Conservation (phyloP, 2,113 vertebrate genomes). For the Boulengeromyrus knoepffleri region DNA sequence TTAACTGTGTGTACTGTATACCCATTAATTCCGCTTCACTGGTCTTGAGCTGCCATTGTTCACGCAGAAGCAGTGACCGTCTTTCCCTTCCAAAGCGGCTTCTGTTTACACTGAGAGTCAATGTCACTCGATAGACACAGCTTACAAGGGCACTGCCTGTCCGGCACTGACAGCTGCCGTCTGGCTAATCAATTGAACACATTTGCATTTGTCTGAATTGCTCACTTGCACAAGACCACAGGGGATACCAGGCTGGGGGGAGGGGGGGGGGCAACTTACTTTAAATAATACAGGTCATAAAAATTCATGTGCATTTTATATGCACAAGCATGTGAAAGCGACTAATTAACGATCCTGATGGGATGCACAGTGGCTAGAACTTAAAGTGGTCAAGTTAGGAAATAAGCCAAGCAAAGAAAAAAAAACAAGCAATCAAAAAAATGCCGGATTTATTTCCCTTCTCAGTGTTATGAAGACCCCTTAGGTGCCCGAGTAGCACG, state of each 20-base stretch:
- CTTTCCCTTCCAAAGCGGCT: not conserved
- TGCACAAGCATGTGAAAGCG: not conserved
- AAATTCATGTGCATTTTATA: not conserved
- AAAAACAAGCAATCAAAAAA: not conserved
- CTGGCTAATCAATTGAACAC: not conserved
- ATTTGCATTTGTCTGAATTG: not conserved
- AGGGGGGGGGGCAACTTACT: not conserved
- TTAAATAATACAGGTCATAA: not conserved
- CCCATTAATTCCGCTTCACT: not conserved
- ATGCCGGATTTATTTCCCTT: not conserved
- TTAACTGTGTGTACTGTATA: not conserved
- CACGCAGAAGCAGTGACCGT: not conserved
- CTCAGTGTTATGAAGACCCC: not conserved
- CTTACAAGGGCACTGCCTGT: not conserved
- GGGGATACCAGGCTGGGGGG: not conserved
- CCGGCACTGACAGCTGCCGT: not conserved
- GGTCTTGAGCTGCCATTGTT: not conserved
- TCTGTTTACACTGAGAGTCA: not conserved
- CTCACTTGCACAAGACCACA: not conserved
- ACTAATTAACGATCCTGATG: not conserved
- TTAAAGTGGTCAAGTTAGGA: not conserved
- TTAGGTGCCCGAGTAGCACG: not conserved
- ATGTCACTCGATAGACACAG: not conserved
- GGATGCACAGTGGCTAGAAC: not conserved
- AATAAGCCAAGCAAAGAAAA: not conserved